A percentile compares a stretch with the other conserved stretches of the same genome.
phyloP scores from a whole-genome alignment of 2,888 invertebrate genomes.

The Drosophila affinis region DNA sequence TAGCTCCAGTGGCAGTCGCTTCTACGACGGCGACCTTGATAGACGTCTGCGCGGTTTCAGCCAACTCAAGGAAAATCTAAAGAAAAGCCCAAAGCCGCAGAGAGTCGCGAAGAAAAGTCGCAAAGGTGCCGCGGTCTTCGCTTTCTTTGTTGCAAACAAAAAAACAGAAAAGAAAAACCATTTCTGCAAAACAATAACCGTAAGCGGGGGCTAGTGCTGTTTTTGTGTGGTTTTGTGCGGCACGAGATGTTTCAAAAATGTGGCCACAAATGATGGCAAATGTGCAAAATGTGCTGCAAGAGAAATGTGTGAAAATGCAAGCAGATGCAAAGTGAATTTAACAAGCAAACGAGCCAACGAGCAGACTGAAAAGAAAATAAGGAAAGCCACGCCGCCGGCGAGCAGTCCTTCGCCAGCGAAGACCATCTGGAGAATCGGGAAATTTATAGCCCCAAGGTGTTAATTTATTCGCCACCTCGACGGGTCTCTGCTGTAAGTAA shows the following conservation, averaged over 20 bases:
- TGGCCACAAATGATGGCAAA: conserved; percentile 42
- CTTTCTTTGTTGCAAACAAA: conserved; percentile 51
- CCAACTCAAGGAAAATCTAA: background rate
- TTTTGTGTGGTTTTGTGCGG: conserved; percentile 47
- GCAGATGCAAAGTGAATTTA: conserved; percentile 44
- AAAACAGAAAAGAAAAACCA: conserved; percentile 7
- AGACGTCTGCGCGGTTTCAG: conserved; percentile 82
- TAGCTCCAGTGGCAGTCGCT: conserved; percentile 73
- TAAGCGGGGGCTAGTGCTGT: conserved; percentile 34
- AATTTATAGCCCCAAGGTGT: conserved; percentile 50
- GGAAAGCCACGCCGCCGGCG: background rate
- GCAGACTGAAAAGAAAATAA: conserved; percentile 20
- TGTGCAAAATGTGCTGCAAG: conserved; percentile 47
- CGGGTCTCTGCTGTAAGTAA: conserved; percentile 60
- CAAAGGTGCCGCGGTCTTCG: conserved; percentile 41
- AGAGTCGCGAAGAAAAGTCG: conserved; percentile 30
- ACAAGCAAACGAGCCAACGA: conserved; percentile 25
- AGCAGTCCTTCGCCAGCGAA: conserved; percentile 23
- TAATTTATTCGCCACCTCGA: conserved; percentile 65
- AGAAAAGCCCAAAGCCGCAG: conserved; percentile 14
- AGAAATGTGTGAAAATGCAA: conserved; percentile 43
- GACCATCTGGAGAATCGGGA: conserved; percentile 6
- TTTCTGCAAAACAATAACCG: conserved; percentile 35
- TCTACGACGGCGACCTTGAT: conserved; percentile 84
- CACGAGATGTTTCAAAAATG: conserved; percentile 66